A percentile compares a stretch with the other conserved stretches of the same genome.
Evolutionary conservation across 2,113 vertebrate genomes (phyloP).

Genomic region (Lepus europaeus): DNA sequence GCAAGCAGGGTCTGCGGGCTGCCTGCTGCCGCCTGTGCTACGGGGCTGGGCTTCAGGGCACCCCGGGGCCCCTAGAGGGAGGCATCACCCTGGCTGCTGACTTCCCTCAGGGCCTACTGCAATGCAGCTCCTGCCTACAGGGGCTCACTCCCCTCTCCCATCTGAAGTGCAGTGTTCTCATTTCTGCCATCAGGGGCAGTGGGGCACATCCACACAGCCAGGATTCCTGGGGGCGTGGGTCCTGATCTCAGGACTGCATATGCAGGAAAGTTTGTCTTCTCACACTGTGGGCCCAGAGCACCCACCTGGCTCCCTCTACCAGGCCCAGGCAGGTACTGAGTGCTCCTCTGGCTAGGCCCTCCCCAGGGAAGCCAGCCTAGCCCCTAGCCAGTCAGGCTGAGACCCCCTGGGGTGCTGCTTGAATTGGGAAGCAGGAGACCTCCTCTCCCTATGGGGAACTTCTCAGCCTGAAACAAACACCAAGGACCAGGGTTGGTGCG

Average conservation of each 20-base stretch:
- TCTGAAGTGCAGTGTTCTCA: background rate
- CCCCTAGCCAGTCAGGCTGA: background rate
- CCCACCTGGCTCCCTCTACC: conserved; percentile 71
- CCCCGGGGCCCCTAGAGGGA: background rate
- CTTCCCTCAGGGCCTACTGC: conserved; percentile 53
- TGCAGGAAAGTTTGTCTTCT: conserved; percentile 58
- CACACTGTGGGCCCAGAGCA: background rate
- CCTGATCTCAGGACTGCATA: background rate
- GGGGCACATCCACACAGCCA: background rate
- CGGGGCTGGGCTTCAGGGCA: background rate
- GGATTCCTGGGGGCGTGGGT: background rate
- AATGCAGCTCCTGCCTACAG: conserved; percentile 40
- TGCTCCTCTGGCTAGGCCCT: background rate
- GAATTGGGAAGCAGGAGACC: background rate
- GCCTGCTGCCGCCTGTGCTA: background rate
- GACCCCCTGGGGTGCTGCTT: background rate
- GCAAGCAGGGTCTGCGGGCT: background rate
- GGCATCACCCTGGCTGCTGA: background rate
- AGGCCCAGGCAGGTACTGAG: conserved; percentile 56
- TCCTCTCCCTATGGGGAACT: background rate
- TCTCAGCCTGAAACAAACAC: conserved; percentile 1
- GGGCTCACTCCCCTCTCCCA: background rate
- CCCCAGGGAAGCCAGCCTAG: background rate
- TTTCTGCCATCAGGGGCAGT: accelerated
- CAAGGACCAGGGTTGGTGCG: background rate